Conservation (phyloP, 2,888 invertebrate genomes). For the Zonitis immaculata region DNA sequence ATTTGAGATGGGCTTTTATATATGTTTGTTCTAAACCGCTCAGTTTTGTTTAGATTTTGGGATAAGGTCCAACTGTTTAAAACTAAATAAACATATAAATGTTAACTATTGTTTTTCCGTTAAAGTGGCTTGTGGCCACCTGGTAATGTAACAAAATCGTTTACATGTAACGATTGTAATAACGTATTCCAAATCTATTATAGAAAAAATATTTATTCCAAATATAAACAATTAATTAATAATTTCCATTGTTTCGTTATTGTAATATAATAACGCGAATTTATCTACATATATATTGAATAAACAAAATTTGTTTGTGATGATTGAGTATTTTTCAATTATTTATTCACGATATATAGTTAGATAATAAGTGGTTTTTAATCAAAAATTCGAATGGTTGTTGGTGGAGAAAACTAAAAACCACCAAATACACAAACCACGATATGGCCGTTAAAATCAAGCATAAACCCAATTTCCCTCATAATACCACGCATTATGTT, state of each 20-base stretch:
- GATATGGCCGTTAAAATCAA: constrained; percentile 45
- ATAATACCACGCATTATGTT: constrained; percentile 48
- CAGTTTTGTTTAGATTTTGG: constrained; percentile 37
- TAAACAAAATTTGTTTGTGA: background rate
- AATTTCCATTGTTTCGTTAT: no score
- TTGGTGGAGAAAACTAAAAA: constrained; percentile 34
- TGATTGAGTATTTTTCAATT: background rate
- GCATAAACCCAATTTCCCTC: constrained; percentile 47
- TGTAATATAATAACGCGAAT: no score
- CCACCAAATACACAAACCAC: constrained; percentile 43
- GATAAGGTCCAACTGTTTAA: constrained; percentile 45
- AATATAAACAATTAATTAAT: no score
- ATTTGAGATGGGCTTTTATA: constrained; percentile 19
- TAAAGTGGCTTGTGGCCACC: constrained; percentile 44
- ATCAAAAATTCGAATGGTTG: background rate
- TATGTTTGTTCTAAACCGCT: constrained; percentile 37
- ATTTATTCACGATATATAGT: background rate
- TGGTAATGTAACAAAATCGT: constrained; percentile 33
- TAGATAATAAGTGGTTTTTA: background rate
- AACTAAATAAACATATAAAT: constrained; percentile 43
- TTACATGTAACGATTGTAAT: constrained; percentile 28
- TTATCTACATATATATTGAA: no score
- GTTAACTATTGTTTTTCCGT: constrained; percentile 45
- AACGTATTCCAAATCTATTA: background rate
- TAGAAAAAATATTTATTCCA: no score